Percentiles rank a stretch among this genome's conserved stretches.
phyloP scores from a whole-genome alignment of 2,113 vertebrate genomes.

The Seriola dumerili region DNA sequence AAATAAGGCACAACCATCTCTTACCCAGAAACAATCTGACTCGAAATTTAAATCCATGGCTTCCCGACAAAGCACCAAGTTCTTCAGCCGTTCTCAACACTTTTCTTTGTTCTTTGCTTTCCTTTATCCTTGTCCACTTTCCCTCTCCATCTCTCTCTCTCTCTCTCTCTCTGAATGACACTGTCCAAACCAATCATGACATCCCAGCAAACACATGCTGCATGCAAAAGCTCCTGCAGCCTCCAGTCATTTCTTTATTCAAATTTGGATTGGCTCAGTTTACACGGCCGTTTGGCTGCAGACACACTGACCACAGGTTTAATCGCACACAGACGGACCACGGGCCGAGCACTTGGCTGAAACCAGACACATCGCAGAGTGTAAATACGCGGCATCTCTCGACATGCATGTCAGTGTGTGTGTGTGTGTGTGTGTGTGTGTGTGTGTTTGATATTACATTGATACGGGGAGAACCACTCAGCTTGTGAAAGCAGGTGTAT shows the following conservation, averaged over 20 bases:
- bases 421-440: neutral
- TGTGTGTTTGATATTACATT: too few species aligned
- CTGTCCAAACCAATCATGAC: conserved; percentile 8
- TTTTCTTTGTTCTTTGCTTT: too few species aligned
- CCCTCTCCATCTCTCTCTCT: too few species aligned
- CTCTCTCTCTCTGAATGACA: neutral
- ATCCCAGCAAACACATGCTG: conserved; percentile 1
- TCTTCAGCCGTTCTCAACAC: too few species aligned
- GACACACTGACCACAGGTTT: conserved; percentile 24
- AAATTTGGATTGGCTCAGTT: conserved; percentile 62
- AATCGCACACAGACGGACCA: conserved; percentile 19
- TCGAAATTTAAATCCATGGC: conserved; percentile 52
- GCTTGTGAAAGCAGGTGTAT: neutral
- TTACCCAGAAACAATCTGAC: conserved; percentile 74
- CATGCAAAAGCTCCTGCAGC: conserved; percentile 65
- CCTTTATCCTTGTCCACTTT: too few species aligned
- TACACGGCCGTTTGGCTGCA: conserved; percentile 26
- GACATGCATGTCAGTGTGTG: neutral
- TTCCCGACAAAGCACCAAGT: neutral
- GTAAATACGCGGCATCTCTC: neutral
- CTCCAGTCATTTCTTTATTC: conserved; percentile 72
- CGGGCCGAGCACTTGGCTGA: conserved; percentile 6
- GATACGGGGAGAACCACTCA: neutral
- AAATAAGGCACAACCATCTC: conserved; percentile 17
- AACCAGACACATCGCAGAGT: conserved; percentile 5